Conservation (phyloP, 2,113 vertebrate genomes). For the Pagrus major region DNA sequence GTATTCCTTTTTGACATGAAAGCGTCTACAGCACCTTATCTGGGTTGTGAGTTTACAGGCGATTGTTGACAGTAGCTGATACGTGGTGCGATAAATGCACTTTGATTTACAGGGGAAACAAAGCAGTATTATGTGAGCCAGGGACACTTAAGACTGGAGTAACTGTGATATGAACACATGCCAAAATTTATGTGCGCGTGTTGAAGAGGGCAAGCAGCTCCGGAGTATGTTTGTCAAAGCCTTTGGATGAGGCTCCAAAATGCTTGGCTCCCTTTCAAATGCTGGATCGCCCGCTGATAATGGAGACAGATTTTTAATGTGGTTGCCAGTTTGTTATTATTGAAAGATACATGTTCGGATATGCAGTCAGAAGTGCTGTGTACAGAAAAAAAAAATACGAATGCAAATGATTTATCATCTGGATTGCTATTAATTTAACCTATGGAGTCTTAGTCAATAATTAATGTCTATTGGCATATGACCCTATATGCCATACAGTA, state of each 20-base stretch:
- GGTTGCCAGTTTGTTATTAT: constrained; percentile 46
- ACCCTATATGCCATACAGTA: constrained; percentile 65
- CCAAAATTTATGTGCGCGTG: constrained; percentile 49
- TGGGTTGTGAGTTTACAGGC: constrained; percentile 38
- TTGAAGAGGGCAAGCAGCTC: constrained; percentile 49
- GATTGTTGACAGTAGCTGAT: constrained; percentile 43
- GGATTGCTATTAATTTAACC: constrained; percentile 64
- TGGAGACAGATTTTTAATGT: constrained; percentile 51
- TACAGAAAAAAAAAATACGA: constrained; percentile 18
- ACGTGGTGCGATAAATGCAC: constrained; percentile 20
- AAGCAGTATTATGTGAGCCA: constrained; percentile 33
- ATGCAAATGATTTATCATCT: constrained; percentile 57
- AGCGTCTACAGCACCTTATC: constrained; percentile 14
- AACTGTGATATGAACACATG: constrained; percentile 53
- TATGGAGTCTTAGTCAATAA: constrained; percentile 67
- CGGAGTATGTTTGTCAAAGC: constrained; percentile 60
- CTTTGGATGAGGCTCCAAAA: constrained; percentile 52
- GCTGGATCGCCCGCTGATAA: constrained; percentile 58
- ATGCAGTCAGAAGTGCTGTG: constrained; percentile 21
- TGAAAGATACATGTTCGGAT: constrained; percentile 34
- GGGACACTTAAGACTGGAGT: constrained; percentile 45
- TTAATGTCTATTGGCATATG: constrained; percentile 71
- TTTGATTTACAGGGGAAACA: constrained; percentile 49
- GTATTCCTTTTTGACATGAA: background rate
- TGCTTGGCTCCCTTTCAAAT: constrained; percentile 55